Percentiles rank a stretch among this genome's conserved stretches.
phyloP scores from a whole-genome alignment of 2,797 vertebrate genomes.

The Limnodromus scolopaceus region DNA sequence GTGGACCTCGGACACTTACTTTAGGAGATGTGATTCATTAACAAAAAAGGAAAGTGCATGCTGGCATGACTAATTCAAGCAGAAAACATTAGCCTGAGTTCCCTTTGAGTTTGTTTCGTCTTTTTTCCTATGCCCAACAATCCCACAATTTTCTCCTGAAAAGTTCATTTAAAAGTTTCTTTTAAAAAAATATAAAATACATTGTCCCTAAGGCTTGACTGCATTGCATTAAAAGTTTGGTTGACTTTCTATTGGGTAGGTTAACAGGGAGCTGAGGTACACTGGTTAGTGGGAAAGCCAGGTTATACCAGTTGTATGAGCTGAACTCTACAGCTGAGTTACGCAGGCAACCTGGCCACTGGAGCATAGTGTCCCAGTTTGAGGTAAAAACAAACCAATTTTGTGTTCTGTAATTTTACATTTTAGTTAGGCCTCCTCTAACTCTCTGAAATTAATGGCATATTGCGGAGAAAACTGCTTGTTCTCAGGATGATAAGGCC shows the following conservation, averaged over 20 bases:
- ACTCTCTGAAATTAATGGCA: too few relatives aligned
- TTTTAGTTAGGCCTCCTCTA: too few relatives aligned
- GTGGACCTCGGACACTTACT: background rate
- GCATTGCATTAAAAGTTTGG: background rate
- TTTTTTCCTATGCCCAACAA: background rate
- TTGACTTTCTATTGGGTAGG: background rate
- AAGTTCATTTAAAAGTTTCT: background rate
- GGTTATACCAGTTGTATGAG: background rate
- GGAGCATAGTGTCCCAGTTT: too few relatives aligned
- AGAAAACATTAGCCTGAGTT: background rate
- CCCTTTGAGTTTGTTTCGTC: background rate
- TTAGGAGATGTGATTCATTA: background rate
- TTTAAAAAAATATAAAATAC: background rate
- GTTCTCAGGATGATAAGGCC: too few relatives aligned
- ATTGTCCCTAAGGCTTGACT: background rate
- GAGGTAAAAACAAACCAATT: too few relatives aligned
- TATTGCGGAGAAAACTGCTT: too few relatives aligned
- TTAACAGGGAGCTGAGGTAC: background rate
- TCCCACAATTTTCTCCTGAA: background rate
- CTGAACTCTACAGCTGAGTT: background rate
- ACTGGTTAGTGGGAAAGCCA: background rate
- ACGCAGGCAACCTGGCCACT: background rate
- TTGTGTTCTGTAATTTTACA: too few relatives aligned
- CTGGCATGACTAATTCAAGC: background rate
- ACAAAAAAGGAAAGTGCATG: background rate